A percentile compares a stretch with the other conserved stretches of the same genome.
These are phyloP conservation scores for Escarpia spicata DNA, from an alignment of 2,888 invertebrate species.

Conservation along the genomic window DNA sequence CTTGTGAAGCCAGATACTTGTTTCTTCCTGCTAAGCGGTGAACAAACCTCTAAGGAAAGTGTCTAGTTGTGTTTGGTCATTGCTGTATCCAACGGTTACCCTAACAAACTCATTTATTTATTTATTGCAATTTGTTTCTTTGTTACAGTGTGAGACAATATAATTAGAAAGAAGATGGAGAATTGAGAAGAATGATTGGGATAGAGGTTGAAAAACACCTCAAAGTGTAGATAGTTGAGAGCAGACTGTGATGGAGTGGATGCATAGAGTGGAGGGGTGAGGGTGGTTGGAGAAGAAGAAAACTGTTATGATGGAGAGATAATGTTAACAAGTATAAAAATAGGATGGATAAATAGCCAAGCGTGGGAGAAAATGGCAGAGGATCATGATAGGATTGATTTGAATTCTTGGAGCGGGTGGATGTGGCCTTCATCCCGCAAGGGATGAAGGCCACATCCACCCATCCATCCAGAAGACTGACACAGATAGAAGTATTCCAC, in stretches of 20 bases:
- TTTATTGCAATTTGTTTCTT: not conserved
- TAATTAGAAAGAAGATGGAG: not conserved
- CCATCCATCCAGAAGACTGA: too few species aligned
- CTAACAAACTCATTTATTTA: too few species aligned
- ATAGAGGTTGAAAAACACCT: not conserved
- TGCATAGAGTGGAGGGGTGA: not conserved
- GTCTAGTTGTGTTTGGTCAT: conserved; percentile 18
- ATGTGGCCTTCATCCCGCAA: not conserved
- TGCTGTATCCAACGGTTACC: not conserved
- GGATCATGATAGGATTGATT: not conserved
- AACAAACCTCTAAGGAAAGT: conserved; percentile 17
- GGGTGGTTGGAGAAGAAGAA: conserved; percentile 7
- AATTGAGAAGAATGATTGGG: conserved; percentile 1
- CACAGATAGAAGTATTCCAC: not conserved
- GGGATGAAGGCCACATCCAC: too few species aligned
- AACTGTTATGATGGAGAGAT: not conserved
- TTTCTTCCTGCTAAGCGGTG: not conserved
- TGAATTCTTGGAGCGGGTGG: not conserved
- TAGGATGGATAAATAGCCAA: not conserved
- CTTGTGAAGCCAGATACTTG: conserved; percentile 19
- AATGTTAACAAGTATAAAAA: conserved; percentile 6
- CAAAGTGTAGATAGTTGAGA: not conserved
- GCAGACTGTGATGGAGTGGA: not conserved
- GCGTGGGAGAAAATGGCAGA: not conserved
- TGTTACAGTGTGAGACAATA: not conserved